Conservation (phyloP, 2,113 vertebrate genomes). For the Caracal caracal region DNA sequence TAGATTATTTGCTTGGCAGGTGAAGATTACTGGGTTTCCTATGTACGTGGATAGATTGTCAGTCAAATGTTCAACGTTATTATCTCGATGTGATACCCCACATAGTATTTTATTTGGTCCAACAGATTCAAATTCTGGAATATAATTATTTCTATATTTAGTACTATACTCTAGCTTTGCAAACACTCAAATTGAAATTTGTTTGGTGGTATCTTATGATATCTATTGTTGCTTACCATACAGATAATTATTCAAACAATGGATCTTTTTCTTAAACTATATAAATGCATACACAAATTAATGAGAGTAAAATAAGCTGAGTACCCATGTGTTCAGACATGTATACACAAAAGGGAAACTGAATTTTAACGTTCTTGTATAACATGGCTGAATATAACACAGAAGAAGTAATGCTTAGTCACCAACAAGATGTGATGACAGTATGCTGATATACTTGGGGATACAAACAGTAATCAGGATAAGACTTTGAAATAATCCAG, state of each 20-base stretch:
- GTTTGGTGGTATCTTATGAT: neutral
- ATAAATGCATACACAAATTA: neutral
- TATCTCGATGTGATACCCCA: neutral
- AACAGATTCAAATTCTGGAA: conserved; percentile 23
- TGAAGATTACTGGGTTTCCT: neutral
- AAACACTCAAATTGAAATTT: conserved; percentile 29
- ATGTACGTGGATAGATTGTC: neutral
- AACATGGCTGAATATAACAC: conserved; percentile 9
- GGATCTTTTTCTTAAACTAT: neutral
- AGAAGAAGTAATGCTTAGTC: neutral
- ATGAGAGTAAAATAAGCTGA: conserved; percentile 10
- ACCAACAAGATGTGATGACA: neutral
- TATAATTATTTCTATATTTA: conserved; percentile 17
- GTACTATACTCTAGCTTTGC: neutral
- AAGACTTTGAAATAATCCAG: conserved; percentile 43
- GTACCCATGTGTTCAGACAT: neutral
- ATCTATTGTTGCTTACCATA: conserved; percentile 8
- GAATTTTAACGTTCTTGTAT: conserved; percentile 4
- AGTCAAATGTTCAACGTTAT: neutral
- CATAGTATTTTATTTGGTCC: neutral
- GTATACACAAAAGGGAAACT: neutral
- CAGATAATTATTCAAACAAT: conserved; percentile 38
- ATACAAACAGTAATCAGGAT: conserved; percentile 49
- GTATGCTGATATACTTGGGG: conserved; percentile 10
- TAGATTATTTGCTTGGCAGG: neutral